These are phyloP conservation scores for Sardinella longiceps DNA, from an alignment of 2,797 vertebrate genomes.

Conservation along the genomic window DNA sequence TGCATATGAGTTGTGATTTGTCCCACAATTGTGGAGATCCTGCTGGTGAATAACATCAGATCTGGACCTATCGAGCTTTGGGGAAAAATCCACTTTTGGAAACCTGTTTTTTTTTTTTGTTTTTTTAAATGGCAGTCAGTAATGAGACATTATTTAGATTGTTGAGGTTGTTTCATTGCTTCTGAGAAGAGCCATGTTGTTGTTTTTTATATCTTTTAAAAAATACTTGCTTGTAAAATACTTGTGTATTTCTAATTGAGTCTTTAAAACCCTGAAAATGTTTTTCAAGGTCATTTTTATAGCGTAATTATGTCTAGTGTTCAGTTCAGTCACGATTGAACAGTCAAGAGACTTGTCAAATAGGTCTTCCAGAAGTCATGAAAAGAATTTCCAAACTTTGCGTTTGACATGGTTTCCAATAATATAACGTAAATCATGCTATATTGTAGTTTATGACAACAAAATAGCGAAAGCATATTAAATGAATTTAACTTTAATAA, in stretches of 20 bases:
- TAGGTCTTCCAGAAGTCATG: slow-evolving; percentile 9
- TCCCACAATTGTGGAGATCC: neutral
- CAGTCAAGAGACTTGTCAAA: neutral
- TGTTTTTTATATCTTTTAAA: neutral
- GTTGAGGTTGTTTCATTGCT: slow-evolving; percentile 11
- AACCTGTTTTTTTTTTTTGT: neutral
- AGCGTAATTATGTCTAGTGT: slow-evolving; percentile 4
- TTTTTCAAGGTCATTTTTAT: slow-evolving; percentile 17
- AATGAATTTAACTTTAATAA: neutral
- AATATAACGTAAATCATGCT: neutral
- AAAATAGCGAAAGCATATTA: neutral
- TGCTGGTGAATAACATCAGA: neutral
- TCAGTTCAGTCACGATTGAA: neutral
- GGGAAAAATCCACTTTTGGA: neutral
- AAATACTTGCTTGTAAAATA: slow-evolving; percentile 16
- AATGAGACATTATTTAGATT: slow-evolving; percentile 5
- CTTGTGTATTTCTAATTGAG: slow-evolving; percentile 16
- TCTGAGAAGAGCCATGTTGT: slow-evolving; percentile 2
- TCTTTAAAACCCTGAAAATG: slow-evolving; percentile 13
- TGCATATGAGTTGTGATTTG: too few relatives aligned
- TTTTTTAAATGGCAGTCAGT: neutral
- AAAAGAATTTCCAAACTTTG: neutral
- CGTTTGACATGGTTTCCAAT: neutral
- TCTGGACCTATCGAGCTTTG: neutral
- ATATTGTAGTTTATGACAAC: neutral